A percentile compares a stretch with the other conserved stretches of the same genome.
Conservation (phyloP, 2,797 vertebrate species). For the Eurystomus glaucurus region DNA sequence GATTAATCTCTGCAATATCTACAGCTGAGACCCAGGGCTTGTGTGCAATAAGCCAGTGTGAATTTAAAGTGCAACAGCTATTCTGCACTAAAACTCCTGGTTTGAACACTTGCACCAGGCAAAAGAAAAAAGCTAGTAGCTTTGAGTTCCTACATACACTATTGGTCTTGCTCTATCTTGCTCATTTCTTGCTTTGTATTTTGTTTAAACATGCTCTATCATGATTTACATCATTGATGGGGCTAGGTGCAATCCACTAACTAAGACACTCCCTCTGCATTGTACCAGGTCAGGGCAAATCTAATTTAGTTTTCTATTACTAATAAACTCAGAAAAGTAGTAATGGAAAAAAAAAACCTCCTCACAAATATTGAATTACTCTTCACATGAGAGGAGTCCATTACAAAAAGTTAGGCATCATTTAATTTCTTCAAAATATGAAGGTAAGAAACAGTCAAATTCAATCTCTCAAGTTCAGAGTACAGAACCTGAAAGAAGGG, state of each 20-base stretch:
- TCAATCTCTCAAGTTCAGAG: background rate
- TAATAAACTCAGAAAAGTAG: background rate
- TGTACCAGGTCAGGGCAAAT: background rate
- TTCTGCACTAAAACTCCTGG: background rate
- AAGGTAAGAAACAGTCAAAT: background rate
- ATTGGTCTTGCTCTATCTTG: background rate
- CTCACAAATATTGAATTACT: background rate
- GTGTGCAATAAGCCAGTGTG: background rate
- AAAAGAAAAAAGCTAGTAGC: background rate
- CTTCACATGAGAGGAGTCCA: background rate
- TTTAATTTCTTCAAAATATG: background rate
- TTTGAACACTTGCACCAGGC: background rate
- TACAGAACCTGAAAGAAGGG: background rate
- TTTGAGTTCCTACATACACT: background rate
- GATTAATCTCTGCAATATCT: constrained; percentile 78
- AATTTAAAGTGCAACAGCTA: constrained; percentile 52
- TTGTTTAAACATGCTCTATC: background rate
- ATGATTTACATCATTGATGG: background rate
- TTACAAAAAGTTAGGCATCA: background rate
- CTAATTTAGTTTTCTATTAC: background rate
- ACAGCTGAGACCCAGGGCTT: constrained; percentile 70
- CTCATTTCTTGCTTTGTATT: background rate
- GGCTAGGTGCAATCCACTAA: background rate
- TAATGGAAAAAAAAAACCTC: background rate
- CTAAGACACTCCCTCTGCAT: background rate